Conservation (phyloP, 2,113 vertebrate genomes). For the Nesoenas mayeri region DNA sequence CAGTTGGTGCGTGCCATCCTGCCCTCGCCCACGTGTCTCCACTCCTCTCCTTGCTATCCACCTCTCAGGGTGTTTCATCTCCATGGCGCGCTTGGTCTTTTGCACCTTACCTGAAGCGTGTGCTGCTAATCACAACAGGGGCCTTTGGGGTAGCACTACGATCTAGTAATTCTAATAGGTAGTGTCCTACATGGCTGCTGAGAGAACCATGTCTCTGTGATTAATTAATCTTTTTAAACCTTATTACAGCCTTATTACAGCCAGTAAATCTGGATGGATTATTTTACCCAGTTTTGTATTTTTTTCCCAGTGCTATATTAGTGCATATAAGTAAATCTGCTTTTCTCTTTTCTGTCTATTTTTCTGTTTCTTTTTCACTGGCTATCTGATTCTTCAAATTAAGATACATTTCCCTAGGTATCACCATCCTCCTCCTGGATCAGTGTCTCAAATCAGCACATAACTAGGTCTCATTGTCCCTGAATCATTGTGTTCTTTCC, state of each 20-base stretch:
- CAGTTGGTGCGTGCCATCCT: background rate
- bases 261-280: background rate
- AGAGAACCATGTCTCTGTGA: background rate
- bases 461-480: background rate
- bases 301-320: background rate
- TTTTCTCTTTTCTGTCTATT: background rate
- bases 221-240: conserved; percentile 4
- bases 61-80: background rate
- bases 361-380: background rate
- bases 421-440: background rate
- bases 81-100: background rate
- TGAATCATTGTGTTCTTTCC: background rate
- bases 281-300: background rate
- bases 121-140: background rate
- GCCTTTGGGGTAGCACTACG: background rate
- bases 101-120: background rate
- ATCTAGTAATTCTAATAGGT: background rate
- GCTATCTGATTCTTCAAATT: background rate
- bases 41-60: background rate
- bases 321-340: background rate
- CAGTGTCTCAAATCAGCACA: background rate
- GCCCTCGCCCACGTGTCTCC: background rate
- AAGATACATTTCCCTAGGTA: background rate
- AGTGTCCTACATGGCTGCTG: background rate
- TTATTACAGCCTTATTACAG: background rate